Evolutionary conservation across 2,113 vertebrate species (phyloP), one percentile per base, ranked within the genome.

Genomic region (Argyrosomus japonicus): DNA sequence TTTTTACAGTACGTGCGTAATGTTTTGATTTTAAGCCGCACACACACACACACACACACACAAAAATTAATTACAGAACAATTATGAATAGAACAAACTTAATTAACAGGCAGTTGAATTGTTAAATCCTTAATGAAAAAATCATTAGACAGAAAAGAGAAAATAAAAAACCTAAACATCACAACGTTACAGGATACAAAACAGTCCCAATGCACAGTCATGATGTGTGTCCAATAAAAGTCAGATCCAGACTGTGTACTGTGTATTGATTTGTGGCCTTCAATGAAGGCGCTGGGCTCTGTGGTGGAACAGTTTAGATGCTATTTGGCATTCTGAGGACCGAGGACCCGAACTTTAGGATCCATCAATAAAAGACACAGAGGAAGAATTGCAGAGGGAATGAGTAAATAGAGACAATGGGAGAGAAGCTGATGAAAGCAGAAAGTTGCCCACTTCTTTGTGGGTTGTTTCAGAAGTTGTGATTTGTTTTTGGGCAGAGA

Each of bases 311-410:
- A 19, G 45, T 51, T 13, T 15, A 40, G 47, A 79, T 18, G 12
- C 25, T 68, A 32, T 68, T 89, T 87, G 68, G 63, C 70, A 88
- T 88, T 83, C 79, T 72, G n/a, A 53, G 47, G 27, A 68, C 58
- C 4, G 40, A 83, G 29, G 4, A 53, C 43, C 54, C 89, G 84
- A 86, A 87, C 89, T 91, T 88, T 87, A 64, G 25, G 53, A 54
- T 81, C 56, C 64, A 68, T 87, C 81, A 3, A 78, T 47, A 67
- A 36, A 56, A 67, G 73, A 50, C 23, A 11, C 10, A 3, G 45
- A 15, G 21, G 18, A 50, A 40, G 48, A 61, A 76, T 70, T 45
- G 8, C 61, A 76, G 29, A 75, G 67, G 12, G 61, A 73, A 72
- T 27, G 40, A 48, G 61, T 45, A 77, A 77, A 72, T 36, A 65